Evolutionary conservation across 2,888 invertebrate genomes (phyloP), one percentile per base, ranked within the genome.

Genomic region (Scrobipalpa atriplicella): DNA sequence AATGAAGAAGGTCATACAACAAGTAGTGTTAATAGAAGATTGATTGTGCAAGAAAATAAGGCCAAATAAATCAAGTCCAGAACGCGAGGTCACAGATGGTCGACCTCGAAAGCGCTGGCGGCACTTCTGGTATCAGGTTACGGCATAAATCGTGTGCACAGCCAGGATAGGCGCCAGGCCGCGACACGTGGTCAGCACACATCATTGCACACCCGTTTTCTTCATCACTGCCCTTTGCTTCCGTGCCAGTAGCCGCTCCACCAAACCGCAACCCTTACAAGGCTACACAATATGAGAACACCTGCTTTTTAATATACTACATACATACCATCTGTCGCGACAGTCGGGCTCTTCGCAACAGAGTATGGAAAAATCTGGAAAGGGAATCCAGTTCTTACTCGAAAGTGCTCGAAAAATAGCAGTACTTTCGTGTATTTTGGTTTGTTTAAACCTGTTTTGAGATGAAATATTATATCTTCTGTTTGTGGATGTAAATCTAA

Each of bases 131-230:
- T 83, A 75, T 86, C 78, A 66, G 69, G 76, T 86, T 86, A 78
- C 84, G 65, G 62, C 71, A 72, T 73, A 69, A 71, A 75, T 68
- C 72, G 43, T 73, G 77, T 78, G 76, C 71, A 70, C 74, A 68
- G 54, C 66, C 70, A 67, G 8, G 58, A 7, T 73, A 70, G 65
- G 66, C 68, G 70, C 69, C 62, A 67, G 73, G 62, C 70, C 73
- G 70, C 80, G 80, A 85, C 89, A 87, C 87, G 90, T 90, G 90
- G 84, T 80, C 66, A 72, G 72, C 75, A 81, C 85, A 82, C 84
- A 79, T 82, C 81, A 80, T 67, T 85, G 82, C 81, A 81, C 84
- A 79, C 78, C 76, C 76, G 81, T 87, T 89, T 89, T 85, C 79
- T 79, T 71, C 84, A 72, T 82, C 82, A 78, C 70, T 89, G 79